Conservation (phyloP, 2,888 invertebrate genomes). For the Metellina segmentata region DNA sequence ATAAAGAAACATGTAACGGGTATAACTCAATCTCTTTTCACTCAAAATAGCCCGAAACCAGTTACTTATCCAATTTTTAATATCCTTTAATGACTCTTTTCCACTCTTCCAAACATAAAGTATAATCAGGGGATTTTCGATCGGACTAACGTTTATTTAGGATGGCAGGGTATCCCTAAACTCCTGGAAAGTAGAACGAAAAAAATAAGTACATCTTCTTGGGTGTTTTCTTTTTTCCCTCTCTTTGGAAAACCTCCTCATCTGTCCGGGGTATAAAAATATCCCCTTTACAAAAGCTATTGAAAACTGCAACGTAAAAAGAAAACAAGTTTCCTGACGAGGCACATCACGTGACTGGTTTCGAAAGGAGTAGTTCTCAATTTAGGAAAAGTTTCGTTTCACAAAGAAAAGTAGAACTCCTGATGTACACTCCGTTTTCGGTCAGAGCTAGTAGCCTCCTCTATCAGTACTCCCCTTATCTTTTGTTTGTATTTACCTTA, state of each 20-base stretch:
- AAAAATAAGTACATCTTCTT: neutral
- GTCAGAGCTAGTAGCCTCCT: neutral
- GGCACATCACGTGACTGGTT: constrained; percentile 10
- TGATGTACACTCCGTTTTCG: neutral
- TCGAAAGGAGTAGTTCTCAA: constrained; percentile 14
- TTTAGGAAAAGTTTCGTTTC: neutral
- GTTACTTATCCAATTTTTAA: no score
- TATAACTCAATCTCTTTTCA: no score
- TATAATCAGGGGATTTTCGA: no score
- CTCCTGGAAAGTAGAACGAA: neutral
- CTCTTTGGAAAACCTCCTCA: neutral
- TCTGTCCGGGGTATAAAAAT: neutral
- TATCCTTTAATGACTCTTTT: no score
- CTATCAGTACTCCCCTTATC: neutral
- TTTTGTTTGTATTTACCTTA: constrained; percentile 6
- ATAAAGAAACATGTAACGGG: no score
- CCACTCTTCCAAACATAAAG: no score
- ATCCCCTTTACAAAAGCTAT: neutral
- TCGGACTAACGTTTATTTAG: no score
- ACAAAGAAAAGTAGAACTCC: neutral
- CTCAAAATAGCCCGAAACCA: no score
- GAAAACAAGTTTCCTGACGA: constrained; percentile 4
- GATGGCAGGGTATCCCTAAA: neutral
- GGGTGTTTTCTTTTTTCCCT: neutral
- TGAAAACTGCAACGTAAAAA: neutral